These are phyloP conservation scores for Paralichthys olivaceus DNA, from an alignment of 2,113 vertebrate species.

Conservation along the genomic window DNA sequence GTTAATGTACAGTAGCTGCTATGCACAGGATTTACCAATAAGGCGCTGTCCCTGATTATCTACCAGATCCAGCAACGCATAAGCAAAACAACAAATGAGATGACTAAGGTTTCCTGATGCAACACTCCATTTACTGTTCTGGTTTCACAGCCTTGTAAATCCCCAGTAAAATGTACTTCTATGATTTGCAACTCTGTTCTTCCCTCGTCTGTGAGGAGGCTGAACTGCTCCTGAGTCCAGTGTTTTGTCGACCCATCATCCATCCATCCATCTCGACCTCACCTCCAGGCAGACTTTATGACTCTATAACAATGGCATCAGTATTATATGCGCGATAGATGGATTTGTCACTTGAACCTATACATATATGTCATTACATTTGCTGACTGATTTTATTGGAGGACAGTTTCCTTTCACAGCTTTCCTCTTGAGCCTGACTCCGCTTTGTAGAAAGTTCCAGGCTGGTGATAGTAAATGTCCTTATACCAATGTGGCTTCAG, in stretches of 20 bases:
- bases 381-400: background rate
- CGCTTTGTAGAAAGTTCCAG: too few relatives aligned
- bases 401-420: background rate
- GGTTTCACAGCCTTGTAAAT: background rate
- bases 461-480: background rate
- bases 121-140: background rate
- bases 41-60: background rate
- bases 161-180: background rate
- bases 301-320: background rate
- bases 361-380: background rate
- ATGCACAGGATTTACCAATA: background rate
- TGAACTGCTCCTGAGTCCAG: background rate
- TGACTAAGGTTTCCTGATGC: constrained; percentile 7
- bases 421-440: background rate
- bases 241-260: background rate
- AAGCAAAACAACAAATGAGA: background rate
- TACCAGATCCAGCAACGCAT: background rate
- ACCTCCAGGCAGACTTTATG: too few relatives aligned
- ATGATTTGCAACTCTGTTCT: background rate
- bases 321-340: background rate
- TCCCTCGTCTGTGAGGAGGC: too few relatives aligned
- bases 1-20: background rate
- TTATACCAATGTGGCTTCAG: background rate
- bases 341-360: background rate
- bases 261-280: background rate